These are phyloP conservation scores for Ateles fusciceps DNA, from an alignment of 2,797 vertebrate genomes.

Conservation along the genomic window DNA sequence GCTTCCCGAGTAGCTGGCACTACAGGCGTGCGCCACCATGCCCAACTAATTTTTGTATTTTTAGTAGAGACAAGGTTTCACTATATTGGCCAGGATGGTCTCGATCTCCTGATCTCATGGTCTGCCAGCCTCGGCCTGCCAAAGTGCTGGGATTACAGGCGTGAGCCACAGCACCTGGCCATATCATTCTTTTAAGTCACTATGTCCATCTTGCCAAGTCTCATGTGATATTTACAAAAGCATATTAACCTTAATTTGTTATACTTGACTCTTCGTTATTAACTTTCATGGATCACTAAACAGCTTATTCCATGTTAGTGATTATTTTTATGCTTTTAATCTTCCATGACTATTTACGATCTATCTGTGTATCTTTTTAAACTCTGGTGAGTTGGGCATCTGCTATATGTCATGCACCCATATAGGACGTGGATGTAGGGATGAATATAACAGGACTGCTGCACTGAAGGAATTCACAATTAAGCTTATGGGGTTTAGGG, in stretches of 20 bases:
- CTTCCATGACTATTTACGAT: not conserved
- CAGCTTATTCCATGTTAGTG: not conserved
- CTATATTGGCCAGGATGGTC: too few relatives aligned
- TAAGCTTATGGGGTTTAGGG: not conserved
- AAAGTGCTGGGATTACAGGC: too few relatives aligned
- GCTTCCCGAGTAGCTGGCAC: too few relatives aligned
- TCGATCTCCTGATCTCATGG: too few relatives aligned
- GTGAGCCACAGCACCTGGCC: too few relatives aligned
- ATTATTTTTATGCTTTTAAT: not conserved
- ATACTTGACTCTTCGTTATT: not conserved
- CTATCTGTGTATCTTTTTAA: not conserved
- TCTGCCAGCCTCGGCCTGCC: too few relatives aligned
- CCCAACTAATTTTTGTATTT: too few relatives aligned
- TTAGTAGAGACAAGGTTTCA: too few relatives aligned
- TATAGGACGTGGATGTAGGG: not conserved
- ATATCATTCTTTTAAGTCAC: not conserved
- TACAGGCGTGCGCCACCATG: too few relatives aligned
- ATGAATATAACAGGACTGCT: not conserved
- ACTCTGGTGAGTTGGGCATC: not conserved
- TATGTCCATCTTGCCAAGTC: not conserved
- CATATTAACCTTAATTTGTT: not conserved
- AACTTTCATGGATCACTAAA: not conserved
- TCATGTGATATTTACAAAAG: not conserved
- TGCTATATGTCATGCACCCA: rapidly evolving
- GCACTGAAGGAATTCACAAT: not conserved